Conservation (phyloP, 2,797 vertebrate species). For the Gastrophryne carolinensis region DNA sequence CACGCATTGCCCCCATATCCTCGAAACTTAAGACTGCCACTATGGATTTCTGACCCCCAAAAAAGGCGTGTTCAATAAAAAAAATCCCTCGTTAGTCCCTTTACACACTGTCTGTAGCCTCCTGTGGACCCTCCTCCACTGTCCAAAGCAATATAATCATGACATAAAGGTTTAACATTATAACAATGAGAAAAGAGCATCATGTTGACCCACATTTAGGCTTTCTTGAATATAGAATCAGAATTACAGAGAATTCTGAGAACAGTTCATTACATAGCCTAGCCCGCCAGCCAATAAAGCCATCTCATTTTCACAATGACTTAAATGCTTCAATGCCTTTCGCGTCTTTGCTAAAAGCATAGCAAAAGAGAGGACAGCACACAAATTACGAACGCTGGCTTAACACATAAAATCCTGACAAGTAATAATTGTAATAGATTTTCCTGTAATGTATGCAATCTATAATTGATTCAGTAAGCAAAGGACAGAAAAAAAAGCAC, state of each 20-base stretch:
- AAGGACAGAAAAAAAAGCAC: not conserved
- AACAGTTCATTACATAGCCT: not conserved
- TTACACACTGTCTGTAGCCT: too few species aligned
- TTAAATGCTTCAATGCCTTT: constrained; percentile 12
- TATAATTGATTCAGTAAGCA: not conserved
- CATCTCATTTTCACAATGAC: constrained; percentile 6
- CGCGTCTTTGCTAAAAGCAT: not conserved
- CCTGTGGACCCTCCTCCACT: not conserved
- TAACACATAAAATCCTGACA: not conserved
- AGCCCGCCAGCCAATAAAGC: not conserved
- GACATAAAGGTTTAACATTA: not conserved
- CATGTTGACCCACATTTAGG: not conserved
- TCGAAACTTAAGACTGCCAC: too few species aligned
- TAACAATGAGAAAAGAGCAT: constrained; percentile 3
- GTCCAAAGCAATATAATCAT: not conserved
- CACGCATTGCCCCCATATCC: too few species aligned
- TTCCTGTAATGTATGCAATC: not conserved
- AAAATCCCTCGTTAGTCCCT: too few species aligned
- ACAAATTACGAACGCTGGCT: not conserved
- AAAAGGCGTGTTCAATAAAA: too few species aligned
- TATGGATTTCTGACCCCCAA: too few species aligned
- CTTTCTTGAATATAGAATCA: not conserved
- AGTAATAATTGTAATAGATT: not conserved
- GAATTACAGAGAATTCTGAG: not conserved
- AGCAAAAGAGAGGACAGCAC: not conserved